Evolutionary conservation across 2,797 vertebrate genomes (phyloP).

Genomic region (Ctenopoma multispine): DNA sequence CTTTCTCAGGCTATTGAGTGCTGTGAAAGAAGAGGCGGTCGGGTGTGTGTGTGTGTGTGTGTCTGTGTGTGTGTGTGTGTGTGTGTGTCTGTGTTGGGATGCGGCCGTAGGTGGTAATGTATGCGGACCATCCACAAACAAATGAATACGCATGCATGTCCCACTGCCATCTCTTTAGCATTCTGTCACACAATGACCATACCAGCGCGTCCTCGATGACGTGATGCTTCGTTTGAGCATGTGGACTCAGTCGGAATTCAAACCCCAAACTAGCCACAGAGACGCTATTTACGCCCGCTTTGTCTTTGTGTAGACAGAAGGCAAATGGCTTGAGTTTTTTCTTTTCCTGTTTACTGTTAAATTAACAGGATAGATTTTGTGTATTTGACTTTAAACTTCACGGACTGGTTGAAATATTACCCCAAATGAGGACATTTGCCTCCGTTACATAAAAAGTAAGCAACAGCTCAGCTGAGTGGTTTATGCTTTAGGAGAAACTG

Average conservation of each 20-base stretch:
- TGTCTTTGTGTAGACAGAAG: slow-evolving; percentile 47
- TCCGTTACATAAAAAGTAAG: no score
- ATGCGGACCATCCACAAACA: slow-evolving; percentile 81
- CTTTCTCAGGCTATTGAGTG: slow-evolving; percentile 81
- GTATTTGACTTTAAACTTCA: not conserved
- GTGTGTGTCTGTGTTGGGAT: slow-evolving; percentile 40
- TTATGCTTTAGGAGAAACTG: no score
- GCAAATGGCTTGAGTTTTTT: slow-evolving; percentile 13
- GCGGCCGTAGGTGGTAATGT: slow-evolving; percentile 83
- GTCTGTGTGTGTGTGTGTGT: slow-evolving; percentile 37
- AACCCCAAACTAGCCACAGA: slow-evolving; percentile 31
- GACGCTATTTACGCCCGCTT: slow-evolving; percentile 39
- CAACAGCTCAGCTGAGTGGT: no score
- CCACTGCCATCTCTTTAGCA: slow-evolving; percentile 65
- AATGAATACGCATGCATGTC: slow-evolving; percentile 74
- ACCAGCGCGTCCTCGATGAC: slow-evolving; percentile 61
- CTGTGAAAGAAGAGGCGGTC: slow-evolving; percentile 78
- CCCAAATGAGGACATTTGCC: no score
- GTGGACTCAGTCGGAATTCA: slow-evolving; percentile 57
- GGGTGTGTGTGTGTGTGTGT: slow-evolving; percentile 50
- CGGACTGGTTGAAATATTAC: not conserved
- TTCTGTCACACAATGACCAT: slow-evolving; percentile 74
- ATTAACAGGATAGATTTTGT: not conserved
- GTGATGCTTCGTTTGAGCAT: slow-evolving; percentile 61
- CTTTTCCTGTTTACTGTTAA: not conserved